Base-by-base conservation (phyloP, 2,888 invertebrate genomes). In the Hyppa rectilinea region DNA sequence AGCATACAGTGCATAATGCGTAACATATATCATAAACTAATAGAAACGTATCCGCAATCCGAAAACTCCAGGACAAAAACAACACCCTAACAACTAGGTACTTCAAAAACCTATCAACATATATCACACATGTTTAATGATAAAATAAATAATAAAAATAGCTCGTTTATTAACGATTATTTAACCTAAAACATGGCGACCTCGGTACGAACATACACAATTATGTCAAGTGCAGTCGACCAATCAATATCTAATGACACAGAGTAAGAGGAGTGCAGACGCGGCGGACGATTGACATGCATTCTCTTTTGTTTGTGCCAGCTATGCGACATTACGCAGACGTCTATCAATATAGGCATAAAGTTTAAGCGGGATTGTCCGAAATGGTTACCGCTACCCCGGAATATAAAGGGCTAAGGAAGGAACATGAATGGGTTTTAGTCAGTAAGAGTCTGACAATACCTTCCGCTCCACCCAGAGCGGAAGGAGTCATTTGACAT, bases 211-310 rank as follows among this genome's bases (percentile, higher is more conserved):
- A 80, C 61, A 81, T 75, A 78, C 71, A 73, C 77, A 88, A 87
- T 83, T 69, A 84, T 86, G 88, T 89, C 89, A 88, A 90, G 89
- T 89, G 88, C 86, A 89, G 66, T 84, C 78, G 71, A 83, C 83
- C 86, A 85, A 87, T 86, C 85, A 85, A 87, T 87, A 81, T 58
- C 26, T 31, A 29, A 62, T 56, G 62, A 17, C 84, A 71, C 36
- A 75, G 83, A 84, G 26, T 71, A 74, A 61, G 49, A 69, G 10
- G 9, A 3, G 26, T 12, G 38, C 0, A 74, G 83, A 80, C 20
- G 29, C 4, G 56, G 23, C 47, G 7, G 7, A 45, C 0, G 5
- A 47, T 55, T 62, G 10, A 10, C 29, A 60, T 50, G 29, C 2
- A 20, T 53, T 52, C 50, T 40, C 4, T 26, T 12, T 29, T n/a